Evolutionary conservation across 2,113 vertebrate species (phyloP).

Genomic region (Rafetus swinhoei): DNA sequence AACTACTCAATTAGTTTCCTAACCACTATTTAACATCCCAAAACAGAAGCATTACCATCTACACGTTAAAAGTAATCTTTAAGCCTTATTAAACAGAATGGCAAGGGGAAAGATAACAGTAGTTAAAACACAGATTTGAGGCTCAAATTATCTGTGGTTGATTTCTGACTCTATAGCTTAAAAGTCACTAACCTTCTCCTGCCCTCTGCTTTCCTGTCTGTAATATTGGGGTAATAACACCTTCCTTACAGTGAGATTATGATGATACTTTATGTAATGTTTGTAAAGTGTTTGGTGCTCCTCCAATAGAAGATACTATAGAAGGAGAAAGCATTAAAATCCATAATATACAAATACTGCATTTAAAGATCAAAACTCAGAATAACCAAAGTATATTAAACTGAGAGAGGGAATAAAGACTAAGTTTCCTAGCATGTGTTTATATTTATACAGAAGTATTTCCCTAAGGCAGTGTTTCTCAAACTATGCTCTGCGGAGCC

Average conservation of each 20-base stretch:
- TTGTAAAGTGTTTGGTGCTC: not conserved
- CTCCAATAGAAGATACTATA: not conserved
- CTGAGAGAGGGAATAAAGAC: not conserved
- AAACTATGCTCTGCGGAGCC: no score
- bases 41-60: not conserved
- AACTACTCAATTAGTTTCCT: no score
- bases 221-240: not conserved
- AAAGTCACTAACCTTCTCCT: not conserved
- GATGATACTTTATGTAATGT: not conserved
- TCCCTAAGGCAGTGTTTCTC: no score
- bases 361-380: fast-evolving
- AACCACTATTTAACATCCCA: no score
- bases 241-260: not conserved
- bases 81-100: not conserved
- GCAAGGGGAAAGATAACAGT: not conserved
- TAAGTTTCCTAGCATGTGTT: not conserved
- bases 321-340: not conserved
- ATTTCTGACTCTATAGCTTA: not conserved
- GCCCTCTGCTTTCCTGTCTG: not conserved
- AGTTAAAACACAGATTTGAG: not conserved
- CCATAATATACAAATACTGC: not conserved
- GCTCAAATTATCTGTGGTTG: not conserved
- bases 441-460: not conserved
- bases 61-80: not conserved
- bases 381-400: not conserved